A percentile compares a stretch with the other conserved stretches of the same genome.
These are phyloP conservation scores for Melanotaenia pygmaea DNA, from an alignment of 2,797 vertebrate species.

Conservation along the genomic window DNA sequence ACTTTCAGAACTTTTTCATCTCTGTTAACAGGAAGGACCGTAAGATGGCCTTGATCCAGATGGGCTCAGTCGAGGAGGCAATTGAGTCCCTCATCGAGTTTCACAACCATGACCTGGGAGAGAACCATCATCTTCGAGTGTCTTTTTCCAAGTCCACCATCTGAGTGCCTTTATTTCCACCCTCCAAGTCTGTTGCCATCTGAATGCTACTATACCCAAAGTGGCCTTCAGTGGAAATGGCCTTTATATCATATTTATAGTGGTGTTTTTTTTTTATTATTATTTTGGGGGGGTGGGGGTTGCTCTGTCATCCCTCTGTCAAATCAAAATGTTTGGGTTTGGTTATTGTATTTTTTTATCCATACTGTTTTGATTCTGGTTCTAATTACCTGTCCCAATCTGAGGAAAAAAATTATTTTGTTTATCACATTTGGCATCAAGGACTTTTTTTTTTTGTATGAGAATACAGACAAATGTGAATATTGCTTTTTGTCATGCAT, in stretches of 20 bases:
- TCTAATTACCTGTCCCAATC: not conserved
- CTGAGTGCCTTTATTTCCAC: conserved; percentile 73
- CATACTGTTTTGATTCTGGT: not conserved
- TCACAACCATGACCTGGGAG: conserved; percentile 97
- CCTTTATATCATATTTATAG: conserved; percentile 40
- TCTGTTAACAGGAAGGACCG: conserved; percentile 89
- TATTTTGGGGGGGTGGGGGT: conserved; percentile 37
- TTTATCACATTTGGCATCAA: not conserved
- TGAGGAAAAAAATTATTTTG: not conserved
- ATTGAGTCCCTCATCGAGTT: conserved; percentile 95
- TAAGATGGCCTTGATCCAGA: conserved; percentile 99
- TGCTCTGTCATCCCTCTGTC: conserved; percentile 26
- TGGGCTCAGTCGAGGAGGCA: conserved; percentile 95
- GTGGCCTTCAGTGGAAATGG: conserved; percentile 52
- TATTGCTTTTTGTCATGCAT: not conserved
- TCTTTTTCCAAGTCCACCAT: conserved; percentile 99
- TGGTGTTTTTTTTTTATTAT: conserved; percentile 19
- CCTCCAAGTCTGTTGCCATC: conserved; percentile 43
- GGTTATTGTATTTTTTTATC: not conserved
- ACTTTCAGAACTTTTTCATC: not conserved
- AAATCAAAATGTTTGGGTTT: conserved; percentile 7
- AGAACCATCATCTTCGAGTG: conserved; percentile 94
- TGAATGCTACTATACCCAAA: conserved; percentile 42
- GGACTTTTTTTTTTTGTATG: not conserved
- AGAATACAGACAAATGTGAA: not conserved